Conservation (phyloP, 2,113 vertebrate genomes). For the Ornithorhynchus anatinus region DNA sequence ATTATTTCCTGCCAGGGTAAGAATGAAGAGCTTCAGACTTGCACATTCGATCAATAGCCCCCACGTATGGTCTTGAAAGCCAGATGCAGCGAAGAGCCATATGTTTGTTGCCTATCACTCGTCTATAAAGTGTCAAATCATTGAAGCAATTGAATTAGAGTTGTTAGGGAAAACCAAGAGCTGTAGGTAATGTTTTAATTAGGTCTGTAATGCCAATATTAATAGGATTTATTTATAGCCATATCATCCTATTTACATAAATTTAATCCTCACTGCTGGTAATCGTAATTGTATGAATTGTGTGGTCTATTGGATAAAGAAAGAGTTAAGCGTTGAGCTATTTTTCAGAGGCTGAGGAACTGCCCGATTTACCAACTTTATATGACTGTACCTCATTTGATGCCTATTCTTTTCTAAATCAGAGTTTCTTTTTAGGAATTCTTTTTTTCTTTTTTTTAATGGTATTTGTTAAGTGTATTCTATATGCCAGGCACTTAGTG, state of each 20-base stretch:
- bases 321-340: too few species aligned
- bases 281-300: too few species aligned
- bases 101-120: neutral
- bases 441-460: too few species aligned
- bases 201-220: neutral
- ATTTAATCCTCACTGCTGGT: too few species aligned
- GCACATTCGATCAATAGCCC: neutral
- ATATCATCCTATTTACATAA: neutral
- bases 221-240: neutral
- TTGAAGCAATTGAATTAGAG: neutral
- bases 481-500: too few species aligned
- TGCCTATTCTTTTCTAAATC: too few species aligned
- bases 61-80: neutral
- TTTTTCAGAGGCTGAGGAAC: too few species aligned
- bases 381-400: too few species aligned
- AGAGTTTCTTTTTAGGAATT: too few species aligned
- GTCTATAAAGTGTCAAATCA: neutral
- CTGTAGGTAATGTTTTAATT: neutral
- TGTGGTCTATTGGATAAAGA: neutral
- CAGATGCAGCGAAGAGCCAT: too few species aligned
- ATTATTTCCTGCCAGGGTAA: neutral
- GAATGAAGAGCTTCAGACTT: neutral
- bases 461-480: too few species aligned
- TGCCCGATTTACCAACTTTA: too few species aligned
- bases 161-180: neutral